A percentile compares a stretch with the other conserved stretches of the same genome.
These are phyloP conservation scores for Willisornis vidua DNA, from an alignment of 2,113 vertebrate genomes.

Conservation along the genomic window DNA sequence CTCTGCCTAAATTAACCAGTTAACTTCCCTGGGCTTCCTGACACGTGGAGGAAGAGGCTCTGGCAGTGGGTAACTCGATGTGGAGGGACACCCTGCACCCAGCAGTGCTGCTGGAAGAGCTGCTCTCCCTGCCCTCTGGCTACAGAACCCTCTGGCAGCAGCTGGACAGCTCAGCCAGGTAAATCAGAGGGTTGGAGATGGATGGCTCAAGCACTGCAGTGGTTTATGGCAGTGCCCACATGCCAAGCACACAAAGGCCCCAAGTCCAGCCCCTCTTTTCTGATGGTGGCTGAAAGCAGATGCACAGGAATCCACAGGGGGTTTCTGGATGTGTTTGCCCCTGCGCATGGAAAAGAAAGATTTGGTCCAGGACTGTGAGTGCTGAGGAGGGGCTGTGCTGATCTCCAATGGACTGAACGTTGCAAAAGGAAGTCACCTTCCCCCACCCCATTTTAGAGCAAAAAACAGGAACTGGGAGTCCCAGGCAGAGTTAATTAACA, in stretches of 20 bases:
- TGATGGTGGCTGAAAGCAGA: not conserved
- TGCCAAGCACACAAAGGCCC: rapidly evolving
- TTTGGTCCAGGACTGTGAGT: not conserved
- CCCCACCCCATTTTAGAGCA: slow-evolving; percentile 2
- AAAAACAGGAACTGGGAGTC: slow-evolving; percentile 73
- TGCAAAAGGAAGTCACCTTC: slow-evolving; percentile 61
- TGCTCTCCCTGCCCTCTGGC: not conserved
- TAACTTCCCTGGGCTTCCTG: not conserved
- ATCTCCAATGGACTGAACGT: slow-evolving; percentile 32
- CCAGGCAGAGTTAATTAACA: slow-evolving; percentile 74
- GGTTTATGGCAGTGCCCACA: not conserved
- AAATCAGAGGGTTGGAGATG: not conserved
- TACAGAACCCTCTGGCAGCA: not conserved
- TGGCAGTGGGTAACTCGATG: not conserved
- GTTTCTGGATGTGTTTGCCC: not conserved
- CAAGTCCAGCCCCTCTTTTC: not conserved
- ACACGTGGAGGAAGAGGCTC: not conserved
- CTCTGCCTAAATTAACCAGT: slow-evolving; percentile 1
- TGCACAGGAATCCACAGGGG: not conserved
- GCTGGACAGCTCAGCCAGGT: not conserved
- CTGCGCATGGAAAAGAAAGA: not conserved
- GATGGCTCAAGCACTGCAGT: not conserved
- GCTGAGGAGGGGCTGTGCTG: not conserved
- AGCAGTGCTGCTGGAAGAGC: not conserved
- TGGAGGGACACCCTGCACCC: not conserved